Conservation (phyloP, 2,797 vertebrate species). For the Pseudomugil gertrudae region DNA sequence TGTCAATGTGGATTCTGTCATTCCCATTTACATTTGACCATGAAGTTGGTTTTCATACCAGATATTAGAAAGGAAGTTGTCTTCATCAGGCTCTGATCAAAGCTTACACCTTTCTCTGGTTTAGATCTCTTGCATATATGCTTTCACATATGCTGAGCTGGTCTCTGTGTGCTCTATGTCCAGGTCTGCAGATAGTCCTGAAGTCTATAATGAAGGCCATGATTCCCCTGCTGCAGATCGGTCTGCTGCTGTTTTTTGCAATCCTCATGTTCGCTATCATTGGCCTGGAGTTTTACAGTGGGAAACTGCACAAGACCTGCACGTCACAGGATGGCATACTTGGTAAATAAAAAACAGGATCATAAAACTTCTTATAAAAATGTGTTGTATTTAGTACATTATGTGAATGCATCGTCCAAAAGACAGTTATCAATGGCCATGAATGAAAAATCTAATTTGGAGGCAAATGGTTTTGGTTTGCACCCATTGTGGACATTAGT, state of each 20-base stretch:
- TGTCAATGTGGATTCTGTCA: too few species aligned
- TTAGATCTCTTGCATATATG: background rate
- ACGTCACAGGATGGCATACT: conserved; percentile 69
- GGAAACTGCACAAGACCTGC: conserved; percentile 92
- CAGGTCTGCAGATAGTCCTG: conserved; percentile 96
- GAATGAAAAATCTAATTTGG: background rate
- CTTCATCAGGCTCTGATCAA: too few species aligned
- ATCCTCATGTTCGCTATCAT: conserved; percentile 99
- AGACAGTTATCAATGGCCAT: too few species aligned
- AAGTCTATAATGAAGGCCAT: conserved; percentile 99
- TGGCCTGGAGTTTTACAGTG: conserved; percentile 97
- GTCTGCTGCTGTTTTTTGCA: conserved; percentile 95
- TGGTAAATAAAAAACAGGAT: conserved; percentile 63
- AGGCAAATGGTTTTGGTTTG: background rate
- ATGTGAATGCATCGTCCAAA: background rate
- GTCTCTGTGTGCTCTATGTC: conserved; percentile 25
- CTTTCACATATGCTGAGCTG: background rate
- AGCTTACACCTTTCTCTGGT: background rate
- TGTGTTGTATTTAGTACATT: background rate
- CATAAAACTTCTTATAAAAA: too few species aligned
- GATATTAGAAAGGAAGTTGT: too few species aligned
- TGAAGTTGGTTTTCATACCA: too few species aligned
- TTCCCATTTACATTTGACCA: too few species aligned
- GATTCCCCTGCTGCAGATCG: conserved; percentile 97
- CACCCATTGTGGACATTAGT: background rate